Percentiles rank a stretch among this genome's conserved stretches.
phyloP scores from a whole-genome alignment of 1,140 invertebrate species.

The Temnothorax longispinosus region DNA sequence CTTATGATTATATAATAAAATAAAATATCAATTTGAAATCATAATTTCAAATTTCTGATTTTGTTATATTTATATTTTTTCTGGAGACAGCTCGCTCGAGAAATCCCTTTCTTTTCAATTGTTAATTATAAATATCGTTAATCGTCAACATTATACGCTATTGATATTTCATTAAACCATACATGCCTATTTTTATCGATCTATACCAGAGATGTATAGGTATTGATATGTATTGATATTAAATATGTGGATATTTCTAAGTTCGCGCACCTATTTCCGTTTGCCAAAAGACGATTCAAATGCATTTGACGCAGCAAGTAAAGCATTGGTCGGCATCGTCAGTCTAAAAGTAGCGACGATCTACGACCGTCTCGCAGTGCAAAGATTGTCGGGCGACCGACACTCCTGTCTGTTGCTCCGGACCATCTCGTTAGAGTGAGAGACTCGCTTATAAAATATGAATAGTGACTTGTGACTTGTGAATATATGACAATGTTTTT shows the following conservation, averaged over 20 bases:
- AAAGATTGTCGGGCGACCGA: neutral
- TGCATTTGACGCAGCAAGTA: neutral
- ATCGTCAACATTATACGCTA: neutral
- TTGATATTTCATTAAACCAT: neutral
- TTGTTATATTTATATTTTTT: neutral
- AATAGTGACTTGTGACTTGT: neutral
- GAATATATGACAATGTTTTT: neutral
- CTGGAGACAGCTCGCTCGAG: neutral
- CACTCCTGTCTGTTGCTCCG: neutral
- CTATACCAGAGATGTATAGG: neutral
- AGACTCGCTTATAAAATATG: neutral
- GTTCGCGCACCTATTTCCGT: neutral
- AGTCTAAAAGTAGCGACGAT: constrained; percentile 34
- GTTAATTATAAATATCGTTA: neutral
- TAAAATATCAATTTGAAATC: neutral
- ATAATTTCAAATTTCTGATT: neutral
- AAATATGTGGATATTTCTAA: neutral
- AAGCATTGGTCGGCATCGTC: neutral
- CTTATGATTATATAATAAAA: neutral
- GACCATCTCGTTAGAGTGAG: neutral
- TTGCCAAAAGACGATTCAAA: neutral
- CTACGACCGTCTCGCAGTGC: neutral
- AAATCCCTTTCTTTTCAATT: neutral
- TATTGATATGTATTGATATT: neutral
- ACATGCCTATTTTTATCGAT: neutral